Conservation (phyloP, 2,888 invertebrate genomes). For the Chrysina gloriosa region DNA sequence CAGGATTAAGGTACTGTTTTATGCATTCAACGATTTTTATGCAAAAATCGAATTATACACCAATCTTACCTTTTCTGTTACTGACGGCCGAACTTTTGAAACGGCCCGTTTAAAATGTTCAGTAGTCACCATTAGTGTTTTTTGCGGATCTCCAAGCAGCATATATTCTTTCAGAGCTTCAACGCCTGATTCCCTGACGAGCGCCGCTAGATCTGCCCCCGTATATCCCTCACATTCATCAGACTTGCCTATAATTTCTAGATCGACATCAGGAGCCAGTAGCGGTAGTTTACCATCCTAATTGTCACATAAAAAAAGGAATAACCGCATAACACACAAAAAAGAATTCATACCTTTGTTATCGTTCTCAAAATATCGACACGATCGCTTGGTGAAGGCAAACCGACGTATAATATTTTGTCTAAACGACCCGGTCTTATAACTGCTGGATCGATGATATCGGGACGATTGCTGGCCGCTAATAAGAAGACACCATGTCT, state of each 20-base stretch:
- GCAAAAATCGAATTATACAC: no score
- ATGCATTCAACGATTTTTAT: no score
- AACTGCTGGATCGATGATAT: slow-evolving; percentile 96
- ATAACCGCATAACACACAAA: neutral
- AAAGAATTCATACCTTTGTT: slow-evolving; percentile 75
- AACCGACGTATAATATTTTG: slow-evolving; percentile 88
- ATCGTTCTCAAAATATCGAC: slow-evolving; percentile 89
- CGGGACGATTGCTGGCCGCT: slow-evolving; percentile 96
- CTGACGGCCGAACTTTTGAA: slow-evolving; percentile 86
- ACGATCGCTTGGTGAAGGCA: slow-evolving; percentile 84
- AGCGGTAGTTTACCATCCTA: slow-evolving; percentile 84
- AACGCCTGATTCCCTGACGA: slow-evolving; percentile 89
- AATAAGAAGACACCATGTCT: slow-evolving; percentile 93
- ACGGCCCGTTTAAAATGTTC: slow-evolving; percentile 84
- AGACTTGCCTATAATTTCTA: slow-evolving; percentile 76
- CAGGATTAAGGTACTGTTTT: no score
- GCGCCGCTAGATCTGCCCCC: slow-evolving; percentile 92
- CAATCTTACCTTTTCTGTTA: slow-evolving; percentile 74
- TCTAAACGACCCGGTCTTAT: slow-evolving; percentile 90
- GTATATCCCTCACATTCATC: slow-evolving; percentile 82
- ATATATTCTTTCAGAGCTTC: slow-evolving; percentile 84
- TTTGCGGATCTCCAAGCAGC: slow-evolving; percentile 65
- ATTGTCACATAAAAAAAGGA: slow-evolving; percentile 46
- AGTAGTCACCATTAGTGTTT: slow-evolving; percentile 70
- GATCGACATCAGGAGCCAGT: slow-evolving; percentile 80